These are phyloP conservation scores for Nebria salina DNA, from an alignment of 2,888 invertebrate genomes.

Conservation along the genomic window DNA sequence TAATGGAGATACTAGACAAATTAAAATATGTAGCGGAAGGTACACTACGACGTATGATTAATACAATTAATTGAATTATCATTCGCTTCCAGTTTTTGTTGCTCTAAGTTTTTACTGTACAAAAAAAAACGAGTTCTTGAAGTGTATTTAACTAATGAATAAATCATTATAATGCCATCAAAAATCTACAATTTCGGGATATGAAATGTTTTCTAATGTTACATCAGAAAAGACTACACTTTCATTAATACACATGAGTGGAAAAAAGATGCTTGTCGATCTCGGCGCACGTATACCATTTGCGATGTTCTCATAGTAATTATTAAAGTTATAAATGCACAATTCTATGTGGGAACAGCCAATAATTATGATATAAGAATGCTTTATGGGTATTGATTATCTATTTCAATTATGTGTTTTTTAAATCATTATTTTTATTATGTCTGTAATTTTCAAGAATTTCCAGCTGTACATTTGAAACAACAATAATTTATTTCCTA, in stretches of 20 bases:
- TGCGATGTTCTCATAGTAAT: slow-evolving; percentile 25
- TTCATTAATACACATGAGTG: slow-evolving; percentile 35
- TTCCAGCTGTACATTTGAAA: too few species aligned
- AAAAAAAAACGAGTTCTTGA: neutral
- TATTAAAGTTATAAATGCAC: slow-evolving; percentile 27
- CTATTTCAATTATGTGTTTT: neutral
- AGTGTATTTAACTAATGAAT: neutral
- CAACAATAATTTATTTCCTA: too few species aligned
- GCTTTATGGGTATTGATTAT: neutral
- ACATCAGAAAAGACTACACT: slow-evolving; percentile 37
- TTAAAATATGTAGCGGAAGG: too few species aligned
- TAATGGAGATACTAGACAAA: too few species aligned
- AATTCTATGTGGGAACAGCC: slow-evolving; percentile 15
- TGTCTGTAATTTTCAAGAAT: too few species aligned
- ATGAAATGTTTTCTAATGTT: slow-evolving; percentile 26
- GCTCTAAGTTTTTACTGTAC: neutral
- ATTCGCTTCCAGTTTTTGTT: too few species aligned
- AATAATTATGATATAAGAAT: neutral
- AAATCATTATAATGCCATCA: slow-evolving; percentile 30
- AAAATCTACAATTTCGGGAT: slow-evolving; percentile 3
- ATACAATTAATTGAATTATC: too few species aligned
- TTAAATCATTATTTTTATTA: neutral
- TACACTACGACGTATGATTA: too few species aligned
- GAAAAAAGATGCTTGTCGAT: slow-evolving; percentile 22
- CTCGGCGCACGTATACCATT: slow-evolving; percentile 27